Conservation (phyloP, 2,797 vertebrate species). For the Pseudochaenichthys georgianus region DNA sequence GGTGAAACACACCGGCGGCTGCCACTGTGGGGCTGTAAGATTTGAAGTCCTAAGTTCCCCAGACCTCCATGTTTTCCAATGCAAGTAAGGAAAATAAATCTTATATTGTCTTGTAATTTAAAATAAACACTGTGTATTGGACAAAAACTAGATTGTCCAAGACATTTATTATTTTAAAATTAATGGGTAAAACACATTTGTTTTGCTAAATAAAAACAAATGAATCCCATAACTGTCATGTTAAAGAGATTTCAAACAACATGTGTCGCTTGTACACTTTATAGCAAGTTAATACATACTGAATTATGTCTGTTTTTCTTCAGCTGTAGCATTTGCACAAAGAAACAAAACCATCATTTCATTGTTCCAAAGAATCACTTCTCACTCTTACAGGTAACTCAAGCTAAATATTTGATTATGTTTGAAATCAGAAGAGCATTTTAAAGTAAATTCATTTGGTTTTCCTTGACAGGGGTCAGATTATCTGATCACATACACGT, state of each 20-base stretch:
- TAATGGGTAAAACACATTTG: not conserved
- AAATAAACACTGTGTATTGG: not conserved
- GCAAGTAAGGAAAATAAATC: constrained; percentile 88
- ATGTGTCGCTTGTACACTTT: not conserved
- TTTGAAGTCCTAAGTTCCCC: constrained; percentile 92
- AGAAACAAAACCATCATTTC: constrained; percentile 97
- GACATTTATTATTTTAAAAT: not conserved
- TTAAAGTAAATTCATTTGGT: not conserved
- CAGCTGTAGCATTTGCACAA: constrained; percentile 97
- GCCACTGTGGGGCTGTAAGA: constrained; percentile 93
- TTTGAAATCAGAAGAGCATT: not conserved
- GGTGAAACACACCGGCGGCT: constrained; percentile 93
- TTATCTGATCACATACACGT: constrained; percentile 92
- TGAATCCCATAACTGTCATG: not conserved
- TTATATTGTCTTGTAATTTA: not conserved
- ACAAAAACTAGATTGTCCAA: not conserved
- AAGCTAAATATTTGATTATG: not conserved
- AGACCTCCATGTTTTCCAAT: constrained; percentile 92
- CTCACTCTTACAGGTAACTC: constrained; percentile 91
- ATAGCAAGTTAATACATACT: not conserved
- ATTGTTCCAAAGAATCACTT: constrained; percentile 92
- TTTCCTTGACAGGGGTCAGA: constrained; percentile 86
- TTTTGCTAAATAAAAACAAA: not conserved
- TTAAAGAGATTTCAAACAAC: not conserved
- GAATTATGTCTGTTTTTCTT: constrained; percentile 14